Evolutionary conservation across 2,888 invertebrate genomes (phyloP).

Genomic region (Sisyra nigra): DNA sequence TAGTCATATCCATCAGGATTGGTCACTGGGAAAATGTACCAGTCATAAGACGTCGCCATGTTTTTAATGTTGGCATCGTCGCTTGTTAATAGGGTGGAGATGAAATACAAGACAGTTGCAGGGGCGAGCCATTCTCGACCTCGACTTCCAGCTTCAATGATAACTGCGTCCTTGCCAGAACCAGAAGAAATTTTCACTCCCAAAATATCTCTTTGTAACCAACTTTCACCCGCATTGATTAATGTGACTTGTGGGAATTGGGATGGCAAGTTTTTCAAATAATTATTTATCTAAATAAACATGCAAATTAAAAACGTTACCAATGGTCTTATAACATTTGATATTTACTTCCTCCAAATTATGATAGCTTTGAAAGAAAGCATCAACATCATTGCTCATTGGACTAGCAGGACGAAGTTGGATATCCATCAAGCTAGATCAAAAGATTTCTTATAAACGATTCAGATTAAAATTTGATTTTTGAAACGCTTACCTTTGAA

Average conservation of each 20-base stretch:
- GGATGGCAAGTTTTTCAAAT: slow-evolving; percentile 33
- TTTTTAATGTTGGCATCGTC: slow-evolving; percentile 32
- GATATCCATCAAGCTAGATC: no score
- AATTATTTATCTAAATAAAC: slow-evolving; percentile 33
- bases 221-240: slow-evolving; percentile 37
- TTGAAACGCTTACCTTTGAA: no score
- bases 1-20: slow-evolving; percentile 65
- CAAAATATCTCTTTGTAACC: slow-evolving; percentile 39
- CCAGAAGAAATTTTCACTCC: slow-evolving; percentile 32
- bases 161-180: slow-evolving; percentile 34
- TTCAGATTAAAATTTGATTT: no score
- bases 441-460: no score
- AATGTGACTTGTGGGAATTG: slow-evolving; percentile 32
- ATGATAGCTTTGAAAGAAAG: no score
- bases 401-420: no score
- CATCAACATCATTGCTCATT: no score
- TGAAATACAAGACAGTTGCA: slow-evolving; percentile 49
- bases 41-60: slow-evolving; percentile 49
- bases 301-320: no score
- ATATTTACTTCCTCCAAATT: no score
- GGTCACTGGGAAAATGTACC: slow-evolving; percentile 55
- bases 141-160: slow-evolving; percentile 42
- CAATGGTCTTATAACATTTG: no score
- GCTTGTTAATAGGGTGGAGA: slow-evolving; percentile 52
- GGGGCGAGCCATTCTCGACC: slow-evolving; percentile 60